phyloP scores from a whole-genome alignment of 2,888 invertebrate species.

The Atrina japonica region DNA sequence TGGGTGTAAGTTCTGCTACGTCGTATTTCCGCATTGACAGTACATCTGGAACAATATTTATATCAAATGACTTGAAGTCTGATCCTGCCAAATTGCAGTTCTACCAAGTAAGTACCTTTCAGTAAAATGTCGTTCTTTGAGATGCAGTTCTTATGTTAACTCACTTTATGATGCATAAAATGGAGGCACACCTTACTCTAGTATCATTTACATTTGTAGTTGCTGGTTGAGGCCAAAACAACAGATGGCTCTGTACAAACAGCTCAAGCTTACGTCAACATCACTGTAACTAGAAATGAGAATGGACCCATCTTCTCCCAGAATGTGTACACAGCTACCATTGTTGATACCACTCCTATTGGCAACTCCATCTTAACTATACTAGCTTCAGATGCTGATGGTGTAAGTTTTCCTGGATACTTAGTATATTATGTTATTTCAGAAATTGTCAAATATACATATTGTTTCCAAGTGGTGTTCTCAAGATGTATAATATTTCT shows the following conservation, averaged over 20 bases:
- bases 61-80: constrained; percentile 55
- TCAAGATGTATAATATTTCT: background rate
- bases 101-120: constrained; percentile 59
- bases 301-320: constrained; percentile 68
- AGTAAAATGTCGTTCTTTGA: too few relatives aligned
- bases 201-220: too few relatives aligned
- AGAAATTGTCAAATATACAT: background rate
- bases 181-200: too few relatives aligned
- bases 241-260: too few relatives aligned
- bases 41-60: constrained; percentile 54
- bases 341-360: constrained; percentile 59
- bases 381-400: constrained; percentile 70
- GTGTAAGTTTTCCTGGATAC: constrained; percentile 42
- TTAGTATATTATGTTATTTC: background rate
- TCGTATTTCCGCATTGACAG: constrained; percentile 55
- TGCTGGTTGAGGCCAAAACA: too few relatives aligned
- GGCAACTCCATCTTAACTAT: constrained; percentile 60
- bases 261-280: constrained; percentile 67
- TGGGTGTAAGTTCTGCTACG: constrained; percentile 53
- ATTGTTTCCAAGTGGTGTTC: background rate
- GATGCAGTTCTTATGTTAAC: too few relatives aligned
- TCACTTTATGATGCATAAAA: too few relatives aligned
- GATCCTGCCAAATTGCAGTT: constrained; percentile 59
- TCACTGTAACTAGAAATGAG: constrained; percentile 73
- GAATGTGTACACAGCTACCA: constrained; percentile 50